phyloP scores from a whole-genome alignment of 1,140 invertebrate genomes.

The Brachionus rubens region DNA sequence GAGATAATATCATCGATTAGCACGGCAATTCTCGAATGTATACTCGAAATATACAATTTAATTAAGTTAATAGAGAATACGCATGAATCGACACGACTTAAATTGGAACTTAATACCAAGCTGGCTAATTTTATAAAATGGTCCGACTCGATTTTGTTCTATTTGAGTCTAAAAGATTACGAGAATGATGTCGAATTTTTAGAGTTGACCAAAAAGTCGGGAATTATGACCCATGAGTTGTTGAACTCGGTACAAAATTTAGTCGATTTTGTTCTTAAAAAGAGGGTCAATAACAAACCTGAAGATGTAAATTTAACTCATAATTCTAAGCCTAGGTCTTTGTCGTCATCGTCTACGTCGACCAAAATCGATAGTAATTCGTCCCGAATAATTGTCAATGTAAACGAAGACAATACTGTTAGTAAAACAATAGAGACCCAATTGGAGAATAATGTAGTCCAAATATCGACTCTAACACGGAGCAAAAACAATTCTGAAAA shows the following conservation, averaged over 20 bases:
- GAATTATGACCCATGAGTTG: not conserved
- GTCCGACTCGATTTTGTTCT: conserved; percentile 27
- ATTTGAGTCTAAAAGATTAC: not conserved
- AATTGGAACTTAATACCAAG: not conserved
- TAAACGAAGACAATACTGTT: not conserved
- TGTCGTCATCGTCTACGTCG: conserved; percentile 2
- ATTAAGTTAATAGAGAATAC: not conserved
- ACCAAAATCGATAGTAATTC: not conserved
- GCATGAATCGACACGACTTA: not conserved
- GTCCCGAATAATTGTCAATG: not conserved
- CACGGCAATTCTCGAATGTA: conserved; percentile 22
- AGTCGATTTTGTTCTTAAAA: not conserved
- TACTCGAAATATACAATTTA: conserved; percentile 17
- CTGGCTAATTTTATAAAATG: conserved; percentile 42
- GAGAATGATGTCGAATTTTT: not conserved
- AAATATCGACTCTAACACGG: conserved; percentile 31
- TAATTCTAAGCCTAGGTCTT: not conserved
- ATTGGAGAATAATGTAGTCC: not conserved
- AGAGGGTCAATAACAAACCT: not conserved
- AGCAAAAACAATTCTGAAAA: not conserved
- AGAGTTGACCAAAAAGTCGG: not conserved
- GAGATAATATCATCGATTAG: conserved; percentile 30
- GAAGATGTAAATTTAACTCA: no score
- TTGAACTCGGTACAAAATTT: not conserved
- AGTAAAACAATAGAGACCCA: conserved; percentile 23